These are phyloP conservation scores for Apostichopus californicus DNA, from an alignment of 35 echinoderm and acorn worm species.

Conservation along the genomic window DNA sequence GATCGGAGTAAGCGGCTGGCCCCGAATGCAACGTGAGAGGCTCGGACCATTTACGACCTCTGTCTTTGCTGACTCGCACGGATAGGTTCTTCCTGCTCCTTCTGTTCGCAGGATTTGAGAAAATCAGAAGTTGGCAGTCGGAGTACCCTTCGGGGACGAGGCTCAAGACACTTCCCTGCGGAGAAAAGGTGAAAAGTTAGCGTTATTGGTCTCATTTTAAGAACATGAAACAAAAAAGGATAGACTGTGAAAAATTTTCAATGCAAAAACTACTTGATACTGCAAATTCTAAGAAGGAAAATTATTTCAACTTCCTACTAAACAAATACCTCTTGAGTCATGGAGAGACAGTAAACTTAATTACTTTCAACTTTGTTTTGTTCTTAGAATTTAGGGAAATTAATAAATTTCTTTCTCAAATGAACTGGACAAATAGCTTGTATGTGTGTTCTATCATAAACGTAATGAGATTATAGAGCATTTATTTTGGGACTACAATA, in stretches of 20 bases:
- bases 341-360: not conserved
- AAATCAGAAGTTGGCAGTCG: conserved; percentile 58
- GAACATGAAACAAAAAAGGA: not conserved
- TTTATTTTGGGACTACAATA: too few species aligned
- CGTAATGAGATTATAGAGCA: too few species aligned
- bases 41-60: conserved; percentile 70
- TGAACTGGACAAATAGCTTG: too few species aligned
- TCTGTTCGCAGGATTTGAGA: conserved; percentile 88
- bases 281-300: not conserved
- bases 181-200: not conserved
- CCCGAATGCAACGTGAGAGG: conserved; percentile 67
- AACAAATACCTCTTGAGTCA: not conserved
- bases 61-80: conserved; percentile 75
- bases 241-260: not conserved
- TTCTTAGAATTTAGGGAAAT: too few species aligned
- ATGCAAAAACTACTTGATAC: not conserved
- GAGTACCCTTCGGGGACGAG: conserved; percentile 51
- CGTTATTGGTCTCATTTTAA: not conserved
- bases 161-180: conserved; percentile 83
- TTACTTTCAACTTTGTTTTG: too few species aligned
- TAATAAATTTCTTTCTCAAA: too few species aligned
- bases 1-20: conserved; percentile 88
- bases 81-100: conserved; percentile 80
- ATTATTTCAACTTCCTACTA: not conserved
- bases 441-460: too few species aligned